Base-by-base conservation (phyloP, 2,888 invertebrate species). In the Pemphredon lugubris region DNA sequence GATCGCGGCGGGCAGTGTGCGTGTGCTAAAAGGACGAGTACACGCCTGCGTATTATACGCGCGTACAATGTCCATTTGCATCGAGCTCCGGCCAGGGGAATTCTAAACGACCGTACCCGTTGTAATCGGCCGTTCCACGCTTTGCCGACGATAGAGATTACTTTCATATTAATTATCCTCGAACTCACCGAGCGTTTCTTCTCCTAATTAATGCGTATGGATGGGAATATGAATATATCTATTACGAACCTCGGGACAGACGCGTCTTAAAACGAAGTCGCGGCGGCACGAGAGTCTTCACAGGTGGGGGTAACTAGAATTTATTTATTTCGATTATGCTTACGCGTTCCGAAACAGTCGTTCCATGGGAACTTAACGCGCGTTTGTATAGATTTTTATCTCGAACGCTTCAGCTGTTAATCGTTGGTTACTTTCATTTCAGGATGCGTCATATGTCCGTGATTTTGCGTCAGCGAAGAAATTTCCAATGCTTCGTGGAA, bases 91-190 rank as follows among this genome's bases (percentile, higher is more conserved):
- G n/a, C 3, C n/a, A 7, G 1, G 34, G 3, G 13, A 16, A 54
- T 54, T 63, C 45, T 44, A 57, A 32, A 47, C 57, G 59, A 21
- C 53, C 51, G 57, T 64, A 32, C 34, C 5, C 21, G 20, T 32
- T 9, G 6, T 30, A 45, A 26, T 66, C 11, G 11, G 20, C 34
- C n/a, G n/a, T 34, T 34, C 59, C 3, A 23, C 9, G 39, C 20
- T 55, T 34, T 32, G 48, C 13, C 44, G 20, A 44, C 59, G 20
- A 61, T 61, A 47, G 32, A 16, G 16, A 20, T 18, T 21, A 30
- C 40, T 48, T 61, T 40, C 37, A 50, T 61, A 61, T 67, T 67
- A 67, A 67, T 67, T 63, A 67, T 61, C 23, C 42, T 21, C 42
- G 40, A 42, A 30, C 47, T 9, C 3, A 14, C 30, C 13, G 47